A percentile compares a stretch with the other conserved stretches of the same genome.
Evolutionary conservation across 2,888 invertebrate species (phyloP).

Genomic region (Caenorhabditis becei): DNA sequence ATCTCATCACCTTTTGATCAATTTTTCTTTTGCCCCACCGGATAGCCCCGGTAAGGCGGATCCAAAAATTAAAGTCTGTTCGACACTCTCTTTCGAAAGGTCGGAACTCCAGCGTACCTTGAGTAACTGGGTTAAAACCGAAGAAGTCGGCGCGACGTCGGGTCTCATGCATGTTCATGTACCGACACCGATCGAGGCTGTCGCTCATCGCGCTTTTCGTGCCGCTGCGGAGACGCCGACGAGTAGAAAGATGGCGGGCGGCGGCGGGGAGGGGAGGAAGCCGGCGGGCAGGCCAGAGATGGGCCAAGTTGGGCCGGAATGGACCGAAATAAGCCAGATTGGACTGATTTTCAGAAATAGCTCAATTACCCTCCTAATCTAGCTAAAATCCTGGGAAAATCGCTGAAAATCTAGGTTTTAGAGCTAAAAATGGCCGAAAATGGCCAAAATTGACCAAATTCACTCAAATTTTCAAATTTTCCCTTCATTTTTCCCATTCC

Average conservation of each 20-base stretch:
- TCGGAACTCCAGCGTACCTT: constrained; percentile 62
- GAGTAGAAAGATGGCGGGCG: too few species aligned
- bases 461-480: too few species aligned
- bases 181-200: neutral
- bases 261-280: neutral
- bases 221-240: neutral
- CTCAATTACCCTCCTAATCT: too few species aligned
- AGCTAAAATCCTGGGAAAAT: too few species aligned
- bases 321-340: too few species aligned
- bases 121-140: constrained; percentile 62
- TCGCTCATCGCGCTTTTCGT: neutral
- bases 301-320: too few species aligned
- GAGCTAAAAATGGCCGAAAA: too few species aligned
- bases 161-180: neutral
- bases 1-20: too few species aligned
- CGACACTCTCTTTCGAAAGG: constrained; percentile 56
- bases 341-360: too few species aligned
- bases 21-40: constrained; percentile 34
- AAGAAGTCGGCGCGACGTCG: neutral
- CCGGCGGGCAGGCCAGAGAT: neutral
- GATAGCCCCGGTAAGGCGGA: constrained; percentile 43
- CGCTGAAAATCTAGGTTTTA: too few species aligned
- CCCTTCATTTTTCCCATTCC: too few species aligned
- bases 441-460: too few species aligned
- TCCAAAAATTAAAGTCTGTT: constrained; percentile 51